A percentile compares a stretch with the other conserved stretches of the same genome.
Evolutionary conservation across 2,797 vertebrate genomes (phyloP).

Genomic region (Diglossa cyanea): DNA sequence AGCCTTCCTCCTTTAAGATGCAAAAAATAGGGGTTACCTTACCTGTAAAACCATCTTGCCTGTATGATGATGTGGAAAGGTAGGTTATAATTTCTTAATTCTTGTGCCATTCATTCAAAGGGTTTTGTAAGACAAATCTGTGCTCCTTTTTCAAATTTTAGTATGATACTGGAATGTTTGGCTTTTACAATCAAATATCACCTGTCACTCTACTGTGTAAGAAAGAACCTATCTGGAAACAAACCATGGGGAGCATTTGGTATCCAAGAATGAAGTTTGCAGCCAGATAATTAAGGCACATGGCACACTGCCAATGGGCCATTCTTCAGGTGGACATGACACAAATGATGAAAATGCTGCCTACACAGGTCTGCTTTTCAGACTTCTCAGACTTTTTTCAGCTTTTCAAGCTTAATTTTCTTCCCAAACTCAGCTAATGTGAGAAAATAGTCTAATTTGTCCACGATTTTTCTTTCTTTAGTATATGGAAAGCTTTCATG

Average conservation of each 20-base stretch:
- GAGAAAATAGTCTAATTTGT: slow-evolving; percentile 28
- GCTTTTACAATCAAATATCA: background rate
- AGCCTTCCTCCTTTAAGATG: background rate
- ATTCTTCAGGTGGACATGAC: slow-evolving; percentile 39
- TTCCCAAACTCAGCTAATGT: background rate
- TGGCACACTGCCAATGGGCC: background rate
- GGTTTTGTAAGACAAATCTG: background rate
- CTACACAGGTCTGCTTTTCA: slow-evolving; percentile 15
- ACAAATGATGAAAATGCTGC: slow-evolving; percentile 10
- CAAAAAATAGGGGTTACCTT: background rate
- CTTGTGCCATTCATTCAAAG: background rate
- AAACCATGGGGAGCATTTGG: background rate
- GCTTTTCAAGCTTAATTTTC: background rate
- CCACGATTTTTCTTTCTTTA: background rate
- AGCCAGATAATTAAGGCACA: background rate
- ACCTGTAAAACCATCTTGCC: background rate
- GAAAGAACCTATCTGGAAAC: slow-evolving; percentile 3
- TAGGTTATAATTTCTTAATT: background rate
- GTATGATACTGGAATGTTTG: background rate
- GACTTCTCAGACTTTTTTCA: background rate
- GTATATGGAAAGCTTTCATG: slow-evolving; percentile 17
- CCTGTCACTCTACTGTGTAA: background rate
- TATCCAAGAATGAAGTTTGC: slow-evolving; percentile 11
- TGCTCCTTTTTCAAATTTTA: background rate
- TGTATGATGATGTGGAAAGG: background rate